These are phyloP conservation scores for Numenius phaeopus DNA, from an alignment of 2,797 vertebrate species.

Conservation along the genomic window DNA sequence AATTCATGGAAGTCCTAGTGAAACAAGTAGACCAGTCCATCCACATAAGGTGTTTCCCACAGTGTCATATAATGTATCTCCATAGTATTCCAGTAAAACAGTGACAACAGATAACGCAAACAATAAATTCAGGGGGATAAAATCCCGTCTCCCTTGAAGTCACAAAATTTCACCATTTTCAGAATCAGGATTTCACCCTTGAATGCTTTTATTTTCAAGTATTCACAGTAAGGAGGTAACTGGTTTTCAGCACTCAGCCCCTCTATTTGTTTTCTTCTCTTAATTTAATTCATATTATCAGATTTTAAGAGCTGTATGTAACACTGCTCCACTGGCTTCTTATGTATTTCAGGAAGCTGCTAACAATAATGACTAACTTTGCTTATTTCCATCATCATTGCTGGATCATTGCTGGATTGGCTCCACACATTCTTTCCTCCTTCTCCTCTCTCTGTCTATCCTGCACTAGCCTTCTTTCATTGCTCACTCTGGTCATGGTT, in stretches of 20 bases:
- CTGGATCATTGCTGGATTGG: background rate
- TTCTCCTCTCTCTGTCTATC: background rate
- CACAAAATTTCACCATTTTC: background rate
- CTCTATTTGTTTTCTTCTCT: background rate
- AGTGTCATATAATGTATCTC: background rate
- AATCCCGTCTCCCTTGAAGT: background rate
- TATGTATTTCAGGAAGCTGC: background rate
- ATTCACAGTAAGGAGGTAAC: background rate
- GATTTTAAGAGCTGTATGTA: background rate
- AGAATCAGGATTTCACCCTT: background rate
- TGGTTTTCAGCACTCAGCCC: background rate
- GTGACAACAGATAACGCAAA: background rate
- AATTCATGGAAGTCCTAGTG: background rate
- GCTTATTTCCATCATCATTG: background rate
- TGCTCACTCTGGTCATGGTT: background rate
- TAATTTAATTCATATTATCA: fast-evolving
- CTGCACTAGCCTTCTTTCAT: background rate
- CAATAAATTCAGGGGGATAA: background rate
- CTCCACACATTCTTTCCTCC: background rate
- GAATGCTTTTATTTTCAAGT: background rate
- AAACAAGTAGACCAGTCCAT: background rate
- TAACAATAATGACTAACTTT: background rate
- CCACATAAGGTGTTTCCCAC: background rate
- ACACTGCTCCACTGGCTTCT: background rate
- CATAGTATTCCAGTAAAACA: background rate